Evolutionary conservation across 2,888 invertebrate genomes (phyloP), one percentile per base, ranked within the genome.

Genomic region (Arrhopalites spinosus): DNA sequence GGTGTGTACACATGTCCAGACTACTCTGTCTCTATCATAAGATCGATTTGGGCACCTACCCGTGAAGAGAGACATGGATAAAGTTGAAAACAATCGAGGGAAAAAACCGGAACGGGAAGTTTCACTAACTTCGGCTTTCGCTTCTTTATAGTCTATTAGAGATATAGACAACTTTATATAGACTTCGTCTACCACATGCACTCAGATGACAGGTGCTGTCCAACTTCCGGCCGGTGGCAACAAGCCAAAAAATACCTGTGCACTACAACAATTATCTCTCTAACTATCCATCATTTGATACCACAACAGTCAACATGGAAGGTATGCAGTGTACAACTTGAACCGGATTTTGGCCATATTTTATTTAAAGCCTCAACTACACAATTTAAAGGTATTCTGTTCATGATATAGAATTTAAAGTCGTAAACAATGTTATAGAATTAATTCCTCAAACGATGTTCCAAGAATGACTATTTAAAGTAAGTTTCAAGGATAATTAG

Each of bases 31-130:
- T 36, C 36, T 8, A 20, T 43, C 27, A 53, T 25, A 50, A 73
- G 73, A 76, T 73, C 69, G 73, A 76, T 76, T 76, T 76, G 72
- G 71, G 76, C 72, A 72, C 76, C 67, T 74, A 74, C 68, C 56
- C 70, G 61, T 76, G 76, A 76, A 64, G 63, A 73, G 70, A 75
- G 50, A 59, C 72, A 76, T n/a, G 63, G 50, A 63, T 30, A 45
- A 25, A 71, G 45, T 61, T n/a, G 45, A 71, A 71, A 50, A 64
- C 50, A 72, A 63, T 72, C 45, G 27, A 74, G 69, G 63, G 73
- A 69, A 64, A 76, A 78, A 73, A 73, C 78, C 78, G 78, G 78
- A 78, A 78, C 75, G 72, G 78, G 78, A 78, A 78, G 78, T 77
- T 78, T 73, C 75, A 69, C 68, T 75, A 15, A n/a, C n/a, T n/a